Conservation (phyloP, 1,140 invertebrate species). For the Neelides sp. region DNA sequence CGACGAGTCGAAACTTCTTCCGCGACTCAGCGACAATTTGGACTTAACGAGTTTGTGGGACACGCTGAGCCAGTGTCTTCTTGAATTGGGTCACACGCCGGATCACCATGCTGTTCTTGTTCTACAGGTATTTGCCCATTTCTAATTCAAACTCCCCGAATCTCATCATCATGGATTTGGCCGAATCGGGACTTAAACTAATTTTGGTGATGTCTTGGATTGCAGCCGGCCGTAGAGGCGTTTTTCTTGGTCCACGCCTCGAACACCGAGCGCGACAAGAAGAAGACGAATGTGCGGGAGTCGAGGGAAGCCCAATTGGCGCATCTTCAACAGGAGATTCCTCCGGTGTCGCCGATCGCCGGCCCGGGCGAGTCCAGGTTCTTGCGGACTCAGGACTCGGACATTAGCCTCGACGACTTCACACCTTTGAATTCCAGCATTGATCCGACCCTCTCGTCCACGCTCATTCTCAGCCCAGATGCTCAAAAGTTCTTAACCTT, state of each 20-base stretch:
- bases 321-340: conserved; percentile 41
- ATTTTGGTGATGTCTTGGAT: neutral
- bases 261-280: conserved; percentile 31
- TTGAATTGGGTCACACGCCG: conserved; percentile 70
- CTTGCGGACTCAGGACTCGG: neutral
- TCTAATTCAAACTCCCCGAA: neutral
- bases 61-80: conserved; percentile 64
- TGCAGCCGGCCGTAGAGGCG: conserved; percentile 76
- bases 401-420: conserved; percentile 1
- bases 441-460: conserved; percentile 10
- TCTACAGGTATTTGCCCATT: conserved; percentile 47
- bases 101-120: conserved; percentile 88
- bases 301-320: conserved; percentile 42
- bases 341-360: conserved; percentile 39
- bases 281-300: conserved; percentile 30
- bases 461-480: conserved; percentile 37
- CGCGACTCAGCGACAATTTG: conserved; percentile 58
- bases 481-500: conserved; percentile 66
- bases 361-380: conserved; percentile 27
- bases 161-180: neutral
- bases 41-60: conserved; percentile 63
- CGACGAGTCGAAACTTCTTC: conserved; percentile 36
- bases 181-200: neutral
- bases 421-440: conserved; percentile 3
- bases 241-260: conserved; percentile 81